Evolutionary conservation across 92 coral and sea anemone species (phyloP).

Genomic region (Isaurus tuberculatus): DNA sequence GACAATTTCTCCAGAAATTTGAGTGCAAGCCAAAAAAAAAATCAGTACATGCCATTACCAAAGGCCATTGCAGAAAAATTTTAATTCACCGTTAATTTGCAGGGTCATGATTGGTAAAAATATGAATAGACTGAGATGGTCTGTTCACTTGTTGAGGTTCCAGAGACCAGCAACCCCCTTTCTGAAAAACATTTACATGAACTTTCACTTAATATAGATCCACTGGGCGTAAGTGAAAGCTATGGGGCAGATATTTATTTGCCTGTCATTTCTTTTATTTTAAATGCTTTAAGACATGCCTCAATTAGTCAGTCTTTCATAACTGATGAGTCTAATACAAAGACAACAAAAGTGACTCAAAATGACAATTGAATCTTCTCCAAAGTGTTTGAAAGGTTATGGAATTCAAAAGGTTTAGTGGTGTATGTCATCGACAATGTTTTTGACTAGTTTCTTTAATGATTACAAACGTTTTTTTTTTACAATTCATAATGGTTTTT

Average conservation of each 20-base stretch:
- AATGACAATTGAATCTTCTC: background rate
- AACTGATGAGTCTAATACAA: background rate
- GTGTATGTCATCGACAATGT: slow-evolving; percentile 5
- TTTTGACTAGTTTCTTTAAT: slow-evolving; percentile 28
- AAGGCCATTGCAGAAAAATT: no score
- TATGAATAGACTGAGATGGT: slow-evolving; percentile 11
- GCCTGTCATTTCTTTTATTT: slow-evolving; percentile 41
- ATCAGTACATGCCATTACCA: no score
- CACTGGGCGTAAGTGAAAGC: slow-evolving; percentile 49
- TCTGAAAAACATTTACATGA: slow-evolving; percentile 45
- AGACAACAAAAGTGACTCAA: no score
- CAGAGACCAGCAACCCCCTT: slow-evolving; percentile 58
- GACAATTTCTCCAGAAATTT: no score
- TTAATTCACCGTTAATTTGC: slow-evolving; percentile 29
- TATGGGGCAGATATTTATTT: slow-evolving; percentile 36
- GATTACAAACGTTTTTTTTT: no score
- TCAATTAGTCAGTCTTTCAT: background rate
- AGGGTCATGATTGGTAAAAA: slow-evolving; percentile 46
- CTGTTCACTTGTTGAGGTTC: slow-evolving; percentile 48
- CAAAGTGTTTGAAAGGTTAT: slow-evolving; percentile 2
- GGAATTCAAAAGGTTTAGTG: background rate
- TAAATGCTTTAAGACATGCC: slow-evolving; percentile 18
- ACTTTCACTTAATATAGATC: slow-evolving; percentile 43
- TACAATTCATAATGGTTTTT: no score
- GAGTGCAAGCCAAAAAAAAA: no score